Evolutionary conservation across 2,797 vertebrate genomes (phyloP).

Genomic region (Peromyscus nudipes): DNA sequence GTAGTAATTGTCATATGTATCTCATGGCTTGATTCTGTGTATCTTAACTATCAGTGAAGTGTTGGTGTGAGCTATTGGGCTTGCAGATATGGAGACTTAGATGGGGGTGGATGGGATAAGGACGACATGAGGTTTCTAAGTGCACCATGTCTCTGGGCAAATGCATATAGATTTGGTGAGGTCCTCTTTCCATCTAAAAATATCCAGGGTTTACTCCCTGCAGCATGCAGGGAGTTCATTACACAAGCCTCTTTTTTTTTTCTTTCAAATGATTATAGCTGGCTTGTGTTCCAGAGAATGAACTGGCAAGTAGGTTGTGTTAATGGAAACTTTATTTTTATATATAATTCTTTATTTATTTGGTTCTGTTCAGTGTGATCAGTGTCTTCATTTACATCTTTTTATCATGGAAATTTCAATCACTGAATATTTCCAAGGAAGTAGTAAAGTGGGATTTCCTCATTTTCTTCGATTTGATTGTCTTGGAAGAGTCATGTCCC

Average conservation of each 20-base stretch:
- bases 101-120: constrained; percentile 92
- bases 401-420: constrained; percentile 8
- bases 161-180: constrained; percentile 92
- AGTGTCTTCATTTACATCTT: constrained; percentile 50
- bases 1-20: constrained; percentile 85
- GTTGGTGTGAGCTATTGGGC: constrained; percentile 90
- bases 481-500: background rate
- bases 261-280: constrained; percentile 86
- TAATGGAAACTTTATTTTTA: constrained; percentile 85
- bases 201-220: constrained; percentile 89
- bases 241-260: constrained; percentile 87
- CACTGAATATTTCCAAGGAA: background rate
- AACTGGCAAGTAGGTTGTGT: constrained; percentile 89
- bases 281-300: constrained; percentile 89
- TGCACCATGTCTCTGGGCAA: constrained; percentile 87
- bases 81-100: constrained; percentile 91
- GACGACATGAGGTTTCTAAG: constrained; percentile 93
- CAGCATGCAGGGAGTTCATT: constrained; percentile 87
- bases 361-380: constrained; percentile 74
- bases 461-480: background rate
- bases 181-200: constrained; percentile 89
- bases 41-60: constrained; percentile 90
- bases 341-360: constrained; percentile 83
- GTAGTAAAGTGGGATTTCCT: constrained; percentile 11
- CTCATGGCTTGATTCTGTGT: constrained; percentile 86